A percentile compares a stretch with the other conserved stretches of the same genome.
Conservation (phyloP, 2,113 vertebrate species). For the Psilopsiagon aymara region DNA sequence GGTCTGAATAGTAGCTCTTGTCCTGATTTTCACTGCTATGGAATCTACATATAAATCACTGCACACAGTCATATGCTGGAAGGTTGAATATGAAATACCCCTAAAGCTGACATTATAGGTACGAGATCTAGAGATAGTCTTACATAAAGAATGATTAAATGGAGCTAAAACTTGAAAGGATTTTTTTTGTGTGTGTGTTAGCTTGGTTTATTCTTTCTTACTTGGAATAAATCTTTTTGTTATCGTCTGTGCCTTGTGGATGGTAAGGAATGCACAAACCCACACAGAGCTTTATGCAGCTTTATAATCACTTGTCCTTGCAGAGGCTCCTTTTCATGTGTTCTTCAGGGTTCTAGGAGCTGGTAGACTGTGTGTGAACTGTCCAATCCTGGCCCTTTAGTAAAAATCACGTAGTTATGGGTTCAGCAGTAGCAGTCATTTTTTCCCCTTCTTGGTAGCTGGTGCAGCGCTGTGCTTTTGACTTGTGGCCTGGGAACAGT, state of each 20-base stretch:
- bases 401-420: background rate
- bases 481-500: too few species aligned
- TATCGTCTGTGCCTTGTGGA: background rate
- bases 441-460: too few species aligned
- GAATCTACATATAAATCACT: conserved; percentile 74
- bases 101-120: conserved; percentile 35
- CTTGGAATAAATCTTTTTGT: background rate
- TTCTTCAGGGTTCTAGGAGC: background rate
- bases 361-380: background rate
- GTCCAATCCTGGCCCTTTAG: background rate
- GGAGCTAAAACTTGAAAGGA: background rate
- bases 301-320: background rate
- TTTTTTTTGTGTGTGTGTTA: background rate
- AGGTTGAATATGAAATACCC: conserved; percentile 37
- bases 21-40: conserved; percentile 46
- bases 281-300: background rate
- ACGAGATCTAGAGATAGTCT: conserved; percentile 13
- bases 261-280: background rate
- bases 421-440: too few species aligned
- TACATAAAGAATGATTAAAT: conserved; percentile 35
- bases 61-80: background rate
- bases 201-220: background rate
- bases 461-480: too few species aligned
- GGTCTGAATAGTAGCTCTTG: conserved; percentile 15
- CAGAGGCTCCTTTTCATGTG: background rate